Conservation (phyloP, 1,140 invertebrate species). For the Brachionus manjavacas region DNA sequence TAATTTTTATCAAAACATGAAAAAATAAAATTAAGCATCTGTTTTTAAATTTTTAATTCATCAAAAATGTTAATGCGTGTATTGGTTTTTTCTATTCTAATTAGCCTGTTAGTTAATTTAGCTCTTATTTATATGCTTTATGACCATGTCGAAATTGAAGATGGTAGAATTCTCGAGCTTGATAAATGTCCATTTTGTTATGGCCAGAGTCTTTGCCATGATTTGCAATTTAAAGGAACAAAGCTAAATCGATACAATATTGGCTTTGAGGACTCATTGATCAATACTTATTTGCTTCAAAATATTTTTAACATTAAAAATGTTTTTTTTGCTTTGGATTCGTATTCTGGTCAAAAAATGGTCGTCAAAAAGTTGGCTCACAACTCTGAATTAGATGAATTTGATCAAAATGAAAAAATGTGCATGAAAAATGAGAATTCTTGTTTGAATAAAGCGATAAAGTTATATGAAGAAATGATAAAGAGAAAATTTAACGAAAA, state of each 20-base stretch:
- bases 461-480: neutral
- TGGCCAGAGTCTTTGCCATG: neutral
- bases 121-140: neutral
- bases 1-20: neutral
- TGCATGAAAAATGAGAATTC: neutral
- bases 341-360: neutral
- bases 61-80: neutral
- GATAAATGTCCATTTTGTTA: slow-evolving; percentile 34
- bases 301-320: slow-evolving; percentile 41
- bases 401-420: neutral
- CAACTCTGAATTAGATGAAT: neutral
- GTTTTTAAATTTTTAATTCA: neutral
- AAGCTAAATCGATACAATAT: neutral
- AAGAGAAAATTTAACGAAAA: neutral
- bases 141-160: neutral
- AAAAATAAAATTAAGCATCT: neutral
- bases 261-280: neutral
- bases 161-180: slow-evolving; percentile 8
- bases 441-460: neutral
- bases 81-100: neutral
- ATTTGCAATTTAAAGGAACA: neutral
- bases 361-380: slow-evolving; percentile 39
- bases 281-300: neutral
- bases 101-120: neutral
- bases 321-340: slow-evolving; percentile 35